Base-by-base conservation (phyloP, 2,113 vertebrate genomes). In the Anhinga rufa region DNA sequence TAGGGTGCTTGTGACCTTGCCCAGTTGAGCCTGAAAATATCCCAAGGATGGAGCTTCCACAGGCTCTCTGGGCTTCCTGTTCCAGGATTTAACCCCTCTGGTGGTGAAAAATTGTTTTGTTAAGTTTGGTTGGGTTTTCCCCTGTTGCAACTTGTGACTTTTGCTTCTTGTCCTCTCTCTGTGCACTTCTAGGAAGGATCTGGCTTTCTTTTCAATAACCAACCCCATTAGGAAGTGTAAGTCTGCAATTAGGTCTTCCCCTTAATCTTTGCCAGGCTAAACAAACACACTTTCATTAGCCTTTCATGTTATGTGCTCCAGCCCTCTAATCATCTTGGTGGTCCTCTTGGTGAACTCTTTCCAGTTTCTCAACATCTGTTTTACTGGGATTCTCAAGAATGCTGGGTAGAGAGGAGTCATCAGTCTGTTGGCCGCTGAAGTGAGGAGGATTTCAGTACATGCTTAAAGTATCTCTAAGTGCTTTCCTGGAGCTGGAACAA, bases 211-310 rank as follows among this genome's bases (percentile, higher is more conserved):
- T 71, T 79, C 57, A 52, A 10, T 64, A 86, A 72, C 52, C n/a
- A 71, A 15, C 18, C 8, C 24, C 66, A 42, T 75, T 40, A 62
- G 46, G 44, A 92, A 58, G 12, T 51, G 17, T 55, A 76, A 68
- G 28, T 52, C 71, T 81, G 58, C 64, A 61, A 32, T 72, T 70
- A 69, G 61, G 26, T 83, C 38, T 44, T 91, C 52, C 58, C 32
- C 40, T 83, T 93, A 86, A 71, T 76, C 80, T 92, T 89, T 91
- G n/a, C 44, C 29, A 89, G 81, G 68, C 72, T 93, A 89, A 94
- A 83, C 24, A 71, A 69, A 42, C 54, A 40, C 26, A 44, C 17
- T 88, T 90, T 66, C 40, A 74, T 57, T 85, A 88, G 17, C 42
- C 34, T 38, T 70, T n/a, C 82, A 21, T 31, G 34, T 86, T 76